These are phyloP conservation scores for Heliconius eleuchia DNA, from an alignment of 1,140 invertebrate species.

Conservation along the genomic window DNA sequence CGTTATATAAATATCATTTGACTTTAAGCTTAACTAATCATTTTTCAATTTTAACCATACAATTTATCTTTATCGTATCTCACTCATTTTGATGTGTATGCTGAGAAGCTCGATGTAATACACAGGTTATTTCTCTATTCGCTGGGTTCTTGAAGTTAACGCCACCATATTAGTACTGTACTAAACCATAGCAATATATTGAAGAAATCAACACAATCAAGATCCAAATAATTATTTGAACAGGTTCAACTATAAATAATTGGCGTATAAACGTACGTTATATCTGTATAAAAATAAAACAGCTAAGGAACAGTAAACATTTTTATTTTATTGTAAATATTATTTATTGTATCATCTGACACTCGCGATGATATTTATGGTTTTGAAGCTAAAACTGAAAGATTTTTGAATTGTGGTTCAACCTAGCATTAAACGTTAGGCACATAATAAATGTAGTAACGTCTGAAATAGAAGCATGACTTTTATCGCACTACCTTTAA, in stretches of 20 bases:
- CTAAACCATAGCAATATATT: too few species aligned
- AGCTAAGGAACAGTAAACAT: constrained; percentile 75
- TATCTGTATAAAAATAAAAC: constrained; percentile 54
- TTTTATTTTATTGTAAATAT: constrained; percentile 77
- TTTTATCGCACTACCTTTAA: not conserved
- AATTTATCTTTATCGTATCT: too few species aligned
- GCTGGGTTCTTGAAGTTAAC: too few species aligned
- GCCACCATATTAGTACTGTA: too few species aligned
- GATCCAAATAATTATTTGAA: too few species aligned
- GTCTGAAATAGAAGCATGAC: not conserved
- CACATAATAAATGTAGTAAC: constrained; percentile 11
- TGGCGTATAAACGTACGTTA: too few species aligned
- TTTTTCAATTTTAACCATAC: too few species aligned
- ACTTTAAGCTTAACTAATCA: not conserved
- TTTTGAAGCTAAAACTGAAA: constrained; percentile 18
- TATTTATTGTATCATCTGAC: constrained; percentile 76
- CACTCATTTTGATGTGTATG: too few species aligned
- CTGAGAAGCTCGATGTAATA: too few species aligned
- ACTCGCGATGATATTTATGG: constrained; percentile 55
- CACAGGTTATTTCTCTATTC: too few species aligned
- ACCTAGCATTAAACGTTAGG: constrained; percentile 17
- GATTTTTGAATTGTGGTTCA: not conserved
- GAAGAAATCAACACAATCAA: too few species aligned
- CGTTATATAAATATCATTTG: not conserved
- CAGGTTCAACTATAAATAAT: too few species aligned